Conservation (phyloP, 2,113 vertebrate genomes). For the Cryptotis parvus region DNA sequence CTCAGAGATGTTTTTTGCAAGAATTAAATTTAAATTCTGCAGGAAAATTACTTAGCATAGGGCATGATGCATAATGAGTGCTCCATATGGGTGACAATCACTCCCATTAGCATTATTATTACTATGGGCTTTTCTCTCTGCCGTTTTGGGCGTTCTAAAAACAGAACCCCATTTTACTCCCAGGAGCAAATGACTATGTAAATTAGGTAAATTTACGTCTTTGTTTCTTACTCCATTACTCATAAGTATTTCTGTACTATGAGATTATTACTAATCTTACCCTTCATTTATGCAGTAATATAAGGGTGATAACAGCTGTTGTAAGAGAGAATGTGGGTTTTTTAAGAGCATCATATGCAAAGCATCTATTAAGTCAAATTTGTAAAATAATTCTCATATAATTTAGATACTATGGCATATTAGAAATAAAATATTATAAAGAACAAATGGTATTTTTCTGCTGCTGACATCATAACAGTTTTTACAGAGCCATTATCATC, state of each 20-base stretch:
- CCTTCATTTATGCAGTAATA: conserved; percentile 63
- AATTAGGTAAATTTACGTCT: conserved; percentile 67
- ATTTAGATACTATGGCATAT: conserved; percentile 72
- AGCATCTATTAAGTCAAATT: conserved; percentile 67
- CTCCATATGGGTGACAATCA: not conserved
- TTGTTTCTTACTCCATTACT: conserved; percentile 74
- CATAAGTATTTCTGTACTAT: conserved; percentile 66
- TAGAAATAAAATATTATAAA: conserved; percentile 76
- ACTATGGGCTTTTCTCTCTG: not conserved
- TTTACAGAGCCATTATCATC: conserved; percentile 76
- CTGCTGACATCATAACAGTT: conserved; percentile 83
- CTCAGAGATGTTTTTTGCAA: not conserved
- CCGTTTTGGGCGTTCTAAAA: conserved; percentile 59
- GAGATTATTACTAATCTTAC: conserved; percentile 74
- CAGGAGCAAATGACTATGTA: conserved; percentile 67
- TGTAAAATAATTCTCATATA: conserved; percentile 71
- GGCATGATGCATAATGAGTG: not conserved
- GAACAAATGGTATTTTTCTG: conserved; percentile 70
- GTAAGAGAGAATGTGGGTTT: conserved; percentile 61
- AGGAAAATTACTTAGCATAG: not conserved
- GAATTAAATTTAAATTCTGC: not conserved
- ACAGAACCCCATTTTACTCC: conserved; percentile 55
- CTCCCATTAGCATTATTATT: not conserved
- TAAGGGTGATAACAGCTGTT: conserved; percentile 73
- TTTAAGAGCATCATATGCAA: conserved; percentile 62